phyloP scores from a whole-genome alignment of 2,888 invertebrate genomes.

The Smittia aterrima region DNA sequence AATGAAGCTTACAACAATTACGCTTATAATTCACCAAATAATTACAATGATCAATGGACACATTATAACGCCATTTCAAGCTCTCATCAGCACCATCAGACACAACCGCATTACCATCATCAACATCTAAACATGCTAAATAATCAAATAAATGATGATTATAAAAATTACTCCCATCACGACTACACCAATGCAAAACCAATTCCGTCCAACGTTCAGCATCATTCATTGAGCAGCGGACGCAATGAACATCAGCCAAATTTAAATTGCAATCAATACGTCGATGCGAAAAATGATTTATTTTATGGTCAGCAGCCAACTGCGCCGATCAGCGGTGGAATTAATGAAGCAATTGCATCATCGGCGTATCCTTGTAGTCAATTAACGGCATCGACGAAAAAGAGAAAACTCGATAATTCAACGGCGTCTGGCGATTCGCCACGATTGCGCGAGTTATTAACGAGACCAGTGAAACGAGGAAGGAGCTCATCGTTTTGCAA shows the following conservation, averaged over 20 bases:
- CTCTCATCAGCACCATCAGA: slow-evolving; percentile 9
- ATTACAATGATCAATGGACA: slow-evolving; percentile 39
- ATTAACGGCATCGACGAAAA: slow-evolving; percentile 31
- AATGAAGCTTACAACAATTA: slow-evolving; percentile 26
- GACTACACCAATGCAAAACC: background rate
- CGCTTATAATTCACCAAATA: slow-evolving; percentile 34
- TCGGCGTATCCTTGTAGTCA: background rate
- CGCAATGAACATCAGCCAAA: slow-evolving; percentile 28
- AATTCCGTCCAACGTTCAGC: background rate
- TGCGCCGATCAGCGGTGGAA: background rate
- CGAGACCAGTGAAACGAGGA: slow-evolving; percentile 52
- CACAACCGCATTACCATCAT: background rate
- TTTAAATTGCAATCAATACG: slow-evolving; percentile 23
- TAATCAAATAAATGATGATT: slow-evolving; percentile 22
- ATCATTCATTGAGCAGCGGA: background rate
- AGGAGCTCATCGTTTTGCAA: slow-evolving; percentile 51
- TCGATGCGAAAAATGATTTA: slow-evolving; percentile 23
- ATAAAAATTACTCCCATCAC: slow-evolving; percentile 9
- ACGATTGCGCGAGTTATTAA: slow-evolving; percentile 61
- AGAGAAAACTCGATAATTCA: slow-evolving; percentile 44
- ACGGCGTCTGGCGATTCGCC: slow-evolving; percentile 53
- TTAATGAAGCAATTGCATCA: background rate
- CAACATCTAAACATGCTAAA: slow-evolving; percentile 24
- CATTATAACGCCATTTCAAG: slow-evolving; percentile 1
- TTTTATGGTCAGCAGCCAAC: slow-evolving; percentile 7